phyloP scores from a whole-genome alignment of 2,113 vertebrate species.

The Turnix velox region DNA sequence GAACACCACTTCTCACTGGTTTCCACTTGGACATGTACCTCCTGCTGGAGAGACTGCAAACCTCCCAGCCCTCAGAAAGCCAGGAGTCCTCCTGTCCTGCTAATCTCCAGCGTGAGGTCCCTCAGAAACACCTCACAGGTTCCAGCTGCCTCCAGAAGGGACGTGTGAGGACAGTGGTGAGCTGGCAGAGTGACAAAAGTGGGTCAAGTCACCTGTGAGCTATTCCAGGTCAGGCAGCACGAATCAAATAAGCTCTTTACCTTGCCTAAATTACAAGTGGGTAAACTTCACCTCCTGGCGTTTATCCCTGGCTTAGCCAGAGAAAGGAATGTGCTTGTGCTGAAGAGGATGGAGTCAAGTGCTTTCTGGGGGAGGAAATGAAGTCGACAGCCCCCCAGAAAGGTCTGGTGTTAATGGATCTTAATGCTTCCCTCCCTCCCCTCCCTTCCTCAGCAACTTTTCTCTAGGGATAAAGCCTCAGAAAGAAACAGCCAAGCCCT shows the following conservation, averaged over 20 bases:
- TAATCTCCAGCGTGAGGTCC: too few species aligned
- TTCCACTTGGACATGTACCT: too few species aligned
- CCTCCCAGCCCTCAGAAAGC: too few species aligned
- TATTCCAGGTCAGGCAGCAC: neutral
- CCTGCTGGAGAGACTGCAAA: too few species aligned
- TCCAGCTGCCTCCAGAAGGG: neutral
- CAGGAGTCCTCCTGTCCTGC: too few species aligned
- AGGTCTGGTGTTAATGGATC: neutral
- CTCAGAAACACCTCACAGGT: neutral
- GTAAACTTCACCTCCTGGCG: neutral
- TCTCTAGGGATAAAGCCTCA: neutral
- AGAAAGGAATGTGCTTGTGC: neutral
- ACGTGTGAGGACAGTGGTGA: neutral
- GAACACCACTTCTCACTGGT: too few species aligned
- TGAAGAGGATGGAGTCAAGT: neutral
- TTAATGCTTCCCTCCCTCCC: neutral
- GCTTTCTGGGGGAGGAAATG: neutral
- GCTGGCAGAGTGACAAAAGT: neutral
- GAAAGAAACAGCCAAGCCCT: slow-evolving; percentile 3
- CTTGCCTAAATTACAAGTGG: neutral
- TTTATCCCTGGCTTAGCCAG: neutral
- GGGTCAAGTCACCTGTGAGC: neutral
- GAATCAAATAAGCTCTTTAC: neutral
- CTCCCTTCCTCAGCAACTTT: neutral
- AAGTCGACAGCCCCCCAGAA: neutral